A percentile compares a stretch with the other conserved stretches of the same genome.
These are phyloP conservation scores for Peromyscus melanophrys DNA, from an alignment of 2,797 vertebrate species.

Conservation along the genomic window DNA sequence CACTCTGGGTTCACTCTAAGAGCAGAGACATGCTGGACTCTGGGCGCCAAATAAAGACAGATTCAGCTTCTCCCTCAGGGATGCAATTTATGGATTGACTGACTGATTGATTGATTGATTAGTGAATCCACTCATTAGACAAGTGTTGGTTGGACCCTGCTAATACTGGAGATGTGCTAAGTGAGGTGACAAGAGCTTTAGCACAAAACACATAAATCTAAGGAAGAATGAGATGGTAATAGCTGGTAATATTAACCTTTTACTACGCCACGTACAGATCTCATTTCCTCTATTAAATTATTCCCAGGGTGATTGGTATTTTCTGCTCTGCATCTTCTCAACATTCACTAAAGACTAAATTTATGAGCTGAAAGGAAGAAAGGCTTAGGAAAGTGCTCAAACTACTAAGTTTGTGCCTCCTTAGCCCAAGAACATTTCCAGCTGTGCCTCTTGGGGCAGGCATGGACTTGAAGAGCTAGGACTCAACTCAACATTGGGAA, in stretches of 20 bases:
- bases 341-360: slow-evolving; percentile 37
- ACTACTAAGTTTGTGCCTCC: not conserved
- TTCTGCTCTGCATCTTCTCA: slow-evolving; percentile 36
- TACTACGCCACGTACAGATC: slow-evolving; percentile 20
- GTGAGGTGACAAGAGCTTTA: slow-evolving; percentile 54
- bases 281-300: slow-evolving; percentile 70
- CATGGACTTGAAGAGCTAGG: not conserved
- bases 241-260: slow-evolving; percentile 47
- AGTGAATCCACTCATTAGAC: slow-evolving; percentile 35
- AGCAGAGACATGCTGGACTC: not conserved
- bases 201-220: slow-evolving; percentile 45
- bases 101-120: not conserved
- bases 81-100: not conserved
- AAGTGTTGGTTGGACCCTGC: not conserved
- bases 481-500: slow-evolving; percentile 1
- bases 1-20: not conserved
- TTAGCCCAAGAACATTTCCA: not conserved
- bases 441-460: not conserved
- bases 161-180: slow-evolving; percentile 5
- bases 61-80: slow-evolving; percentile 25
- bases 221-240: slow-evolving; percentile 20
- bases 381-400: not conserved
- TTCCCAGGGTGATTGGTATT: not conserved
- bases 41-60: not conserved
- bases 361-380: slow-evolving; percentile 51